These are phyloP conservation scores for Cyphomyrus plagiostoma DNA, from an alignment of 2,113 vertebrate genomes.

Conservation along the genomic window DNA sequence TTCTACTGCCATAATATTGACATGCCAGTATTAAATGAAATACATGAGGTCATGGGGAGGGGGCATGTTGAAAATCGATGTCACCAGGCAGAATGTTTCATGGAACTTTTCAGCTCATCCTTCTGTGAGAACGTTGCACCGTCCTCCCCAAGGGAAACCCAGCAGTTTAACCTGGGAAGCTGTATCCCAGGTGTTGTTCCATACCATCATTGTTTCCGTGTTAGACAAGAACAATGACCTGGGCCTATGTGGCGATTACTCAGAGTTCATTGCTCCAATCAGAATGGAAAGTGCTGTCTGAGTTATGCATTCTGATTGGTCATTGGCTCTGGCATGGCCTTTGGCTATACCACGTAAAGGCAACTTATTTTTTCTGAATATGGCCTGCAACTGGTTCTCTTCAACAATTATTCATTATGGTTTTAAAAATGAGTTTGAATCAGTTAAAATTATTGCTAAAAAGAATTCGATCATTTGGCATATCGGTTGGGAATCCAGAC, in stretches of 20 bases:
- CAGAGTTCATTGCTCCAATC: background rate
- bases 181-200: background rate
- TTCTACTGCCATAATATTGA: background rate
- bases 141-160: background rate
- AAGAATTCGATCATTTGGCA: background rate
- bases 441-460: background rate
- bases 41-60: background rate
- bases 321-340: background rate
- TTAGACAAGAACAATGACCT: background rate
- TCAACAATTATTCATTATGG: background rate
- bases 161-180: background rate
- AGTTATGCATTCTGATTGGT: background rate
- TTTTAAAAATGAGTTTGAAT: background rate
- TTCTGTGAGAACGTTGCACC: background rate
- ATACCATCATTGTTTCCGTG: background rate
- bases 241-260: background rate
- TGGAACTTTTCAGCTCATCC: background rate
- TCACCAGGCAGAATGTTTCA: background rate
- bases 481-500: background rate
- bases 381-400: background rate
- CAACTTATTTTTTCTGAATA: background rate
- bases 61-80: background rate
- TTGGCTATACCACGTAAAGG: background rate
- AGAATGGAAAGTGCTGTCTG: background rate
- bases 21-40: background rate